Conservation (phyloP, 1,140 invertebrate species). For the silkworm (Bombyx mori) region ASM3026992v2 NC_085132.1:1864501-1865000, state of each 20-base stretch:
- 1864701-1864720: constrained; percentile 51
- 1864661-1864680: constrained; percentile 35
- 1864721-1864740: constrained; percentile 65
- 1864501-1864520: too few species aligned
- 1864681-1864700: constrained; percentile 50
- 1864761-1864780: constrained; percentile 40
- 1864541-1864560: too few species aligned
- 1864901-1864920: not conserved
- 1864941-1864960: too few species aligned
- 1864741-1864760: constrained; percentile 67
- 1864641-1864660: constrained; percentile 34
- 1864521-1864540: too few species aligned
- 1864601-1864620: not conserved
- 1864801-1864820: constrained; percentile 61
- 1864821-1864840: constrained; percentile 51
- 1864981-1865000: too few species aligned
- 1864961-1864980: too few species aligned
- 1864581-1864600: not conserved
- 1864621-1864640: constrained; percentile 2
- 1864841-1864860: constrained; percentile 52
- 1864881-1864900: constrained; percentile 27
- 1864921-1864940: too few species aligned
- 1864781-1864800: constrained; percentile 49
- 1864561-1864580: too few species aligned
- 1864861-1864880: constrained; percentile 43